Evolutionary conservation across 2,888 invertebrate genomes (phyloP), one percentile per base, ranked within the genome.

Genomic region (Pardosa pseudoannulata): DNA sequence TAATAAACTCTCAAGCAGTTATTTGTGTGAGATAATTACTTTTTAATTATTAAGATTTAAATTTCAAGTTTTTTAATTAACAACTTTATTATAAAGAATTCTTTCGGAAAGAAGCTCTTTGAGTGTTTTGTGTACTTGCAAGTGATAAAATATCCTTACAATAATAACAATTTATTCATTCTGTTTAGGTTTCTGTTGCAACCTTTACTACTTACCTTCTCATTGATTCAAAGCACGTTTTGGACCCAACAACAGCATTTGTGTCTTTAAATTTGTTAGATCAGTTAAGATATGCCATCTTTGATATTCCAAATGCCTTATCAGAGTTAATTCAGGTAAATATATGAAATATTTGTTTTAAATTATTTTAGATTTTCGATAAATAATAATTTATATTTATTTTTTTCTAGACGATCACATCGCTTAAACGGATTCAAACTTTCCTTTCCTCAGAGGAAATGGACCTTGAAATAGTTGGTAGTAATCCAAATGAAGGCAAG

Each of bases 151-250:
- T n/a, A n/a, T n/a, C n/a, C n/a, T n/a, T n/a, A n/a, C n/a, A n/a
- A n/a, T n/a, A n/a, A n/a, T n/a, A n/a, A 13, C n/a, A 29, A 27
- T 72, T n/a, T n/a, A n/a, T n/a, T n/a, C n/a, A n/a, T n/a, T n/a
- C n/a, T n/a, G 11, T 73, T 73, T 27, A 81, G 81, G 74, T 81
- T 32, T 76, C 82, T 2, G 11, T 71, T 23, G 82, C 73, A 19
- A 62, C 67, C 62, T 85, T 85, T 79, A 78, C 67, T 7, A 85
- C 85, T n/a, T 85, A 27, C 56, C n/a, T 85, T 16, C 71, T 85
- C 3, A 19, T 29, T 6, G 68, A 85, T n/a, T 29, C 23, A 11
- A 62, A 72, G 5, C 46, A 79, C 56, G 11, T 78, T 72, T 62
- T 85, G 28, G 41, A 29, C 68, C 85, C 85, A 3, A 79, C 67